Conservation (phyloP, 2,113 vertebrate genomes). For the Agelaius phoeniceus region DNA sequence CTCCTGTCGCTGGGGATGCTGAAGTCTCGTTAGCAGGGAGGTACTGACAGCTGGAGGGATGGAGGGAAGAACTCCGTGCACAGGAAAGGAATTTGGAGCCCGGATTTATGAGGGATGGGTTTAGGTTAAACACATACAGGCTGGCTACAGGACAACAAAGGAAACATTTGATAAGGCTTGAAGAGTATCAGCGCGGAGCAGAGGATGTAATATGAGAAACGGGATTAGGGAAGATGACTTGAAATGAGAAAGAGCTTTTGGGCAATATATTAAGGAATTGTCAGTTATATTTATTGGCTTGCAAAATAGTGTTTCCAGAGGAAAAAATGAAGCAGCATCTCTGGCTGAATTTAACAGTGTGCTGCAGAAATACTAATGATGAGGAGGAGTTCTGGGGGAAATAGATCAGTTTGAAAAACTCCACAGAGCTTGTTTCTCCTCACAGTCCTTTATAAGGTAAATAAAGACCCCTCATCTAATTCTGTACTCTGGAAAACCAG, state of each 20-base stretch:
- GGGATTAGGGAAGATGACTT: slow-evolving; percentile 7
- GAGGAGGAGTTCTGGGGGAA: not conserved
- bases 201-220: not conserved
- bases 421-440: not conserved
- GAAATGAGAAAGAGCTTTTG: slow-evolving; percentile 14
- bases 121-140: slow-evolving; percentile 1
- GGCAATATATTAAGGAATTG: not conserved
- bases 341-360: not conserved
- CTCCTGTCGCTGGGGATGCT: not conserved
- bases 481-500: not conserved
- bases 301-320: not conserved
- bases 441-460: not conserved
- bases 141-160: not conserved
- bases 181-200: not conserved
- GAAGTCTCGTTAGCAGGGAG: not conserved
- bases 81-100: not conserved
- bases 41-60: slow-evolving; percentile 3
- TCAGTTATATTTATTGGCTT: not conserved
- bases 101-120: not conserved
- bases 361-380: not conserved
- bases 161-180: not conserved
- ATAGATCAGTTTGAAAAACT: not conserved
- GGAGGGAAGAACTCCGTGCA: not conserved
- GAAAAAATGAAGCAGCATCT: not conserved
- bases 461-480: not conserved